Conservation (phyloP, 2,113 vertebrate genomes). For the Rhipidura dahli region DNA sequence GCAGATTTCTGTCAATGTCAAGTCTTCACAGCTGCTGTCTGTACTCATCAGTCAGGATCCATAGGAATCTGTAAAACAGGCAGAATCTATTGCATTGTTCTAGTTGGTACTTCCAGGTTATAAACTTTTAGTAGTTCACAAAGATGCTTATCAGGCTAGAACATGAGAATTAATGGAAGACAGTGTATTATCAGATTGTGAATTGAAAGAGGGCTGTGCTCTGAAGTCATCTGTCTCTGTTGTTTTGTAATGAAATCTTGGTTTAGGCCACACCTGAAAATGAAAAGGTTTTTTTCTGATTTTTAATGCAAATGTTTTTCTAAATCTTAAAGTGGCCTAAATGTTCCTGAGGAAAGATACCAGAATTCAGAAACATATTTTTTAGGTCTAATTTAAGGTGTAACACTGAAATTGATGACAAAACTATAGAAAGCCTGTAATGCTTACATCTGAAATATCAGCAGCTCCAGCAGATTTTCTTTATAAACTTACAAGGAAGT, state of each 20-base stretch:
- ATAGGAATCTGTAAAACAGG: not conserved
- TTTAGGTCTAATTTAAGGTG: not conserved
- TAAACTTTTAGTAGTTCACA: not conserved
- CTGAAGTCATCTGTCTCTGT: not conserved
- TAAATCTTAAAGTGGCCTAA: not conserved
- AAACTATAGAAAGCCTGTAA: not conserved
- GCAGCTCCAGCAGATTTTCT: not conserved
- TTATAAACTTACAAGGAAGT: not conserved
- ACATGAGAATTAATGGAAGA: not conserved
- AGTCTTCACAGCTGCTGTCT: not conserved
- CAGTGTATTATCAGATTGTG: not conserved
- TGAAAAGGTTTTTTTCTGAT: not conserved
- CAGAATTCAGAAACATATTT: not conserved
- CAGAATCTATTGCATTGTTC: not conserved
- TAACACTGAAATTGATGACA: not conserved
- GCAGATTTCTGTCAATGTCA: not conserved
- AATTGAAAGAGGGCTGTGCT: not conserved
- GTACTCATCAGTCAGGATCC: not conserved
- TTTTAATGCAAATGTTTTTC: not conserved
- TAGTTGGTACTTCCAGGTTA: not conserved
- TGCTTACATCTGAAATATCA: not conserved
- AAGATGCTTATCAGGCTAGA: not conserved
- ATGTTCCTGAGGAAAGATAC: not conserved
- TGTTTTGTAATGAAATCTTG: not conserved
- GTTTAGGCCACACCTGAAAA: slow-evolving; percentile 13